These are phyloP conservation scores for Pitta sordida DNA, from an alignment of 2,113 vertebrate genomes.

Conservation along the genomic window DNA sequence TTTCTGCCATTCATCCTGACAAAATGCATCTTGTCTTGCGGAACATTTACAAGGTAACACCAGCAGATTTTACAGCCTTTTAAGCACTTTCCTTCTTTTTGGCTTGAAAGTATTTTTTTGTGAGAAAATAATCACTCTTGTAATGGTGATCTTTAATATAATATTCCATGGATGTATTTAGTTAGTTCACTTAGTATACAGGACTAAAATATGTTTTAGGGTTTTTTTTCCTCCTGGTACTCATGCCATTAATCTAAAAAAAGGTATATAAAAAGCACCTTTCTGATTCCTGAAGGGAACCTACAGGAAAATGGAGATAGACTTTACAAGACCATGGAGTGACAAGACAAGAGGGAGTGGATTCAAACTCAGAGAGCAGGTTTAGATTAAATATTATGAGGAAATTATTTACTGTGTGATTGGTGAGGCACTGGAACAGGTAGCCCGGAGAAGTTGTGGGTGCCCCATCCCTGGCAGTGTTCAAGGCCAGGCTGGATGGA, in stretches of 20 bases:
- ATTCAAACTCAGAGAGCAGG: too few species aligned
- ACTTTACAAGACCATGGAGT: neutral
- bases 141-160: neutral
- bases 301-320: neutral
- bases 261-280: neutral
- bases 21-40: conserved; percentile 87
- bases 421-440: too few species aligned
- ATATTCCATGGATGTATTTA: neutral
- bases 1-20: conserved; percentile 93
- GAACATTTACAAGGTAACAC: conserved; percentile 85
- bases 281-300: neutral
- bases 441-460: too few species aligned
- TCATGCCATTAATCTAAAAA: neutral
- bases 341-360: too few species aligned
- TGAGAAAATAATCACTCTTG: neutral
- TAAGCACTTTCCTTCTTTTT: neutral
- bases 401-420: too few species aligned
- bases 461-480: too few species aligned
- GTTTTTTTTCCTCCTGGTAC: neutral
- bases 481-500: too few species aligned
- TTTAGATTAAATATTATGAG: too few species aligned
- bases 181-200: neutral
- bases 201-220: neutral
- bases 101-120: neutral
- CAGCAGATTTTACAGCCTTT: neutral